Percentiles rank a stretch among this genome's conserved stretches.
phyloP scores from a whole-genome alignment of 1,140 invertebrate species.

The Drosophila prosaltans region DNA sequence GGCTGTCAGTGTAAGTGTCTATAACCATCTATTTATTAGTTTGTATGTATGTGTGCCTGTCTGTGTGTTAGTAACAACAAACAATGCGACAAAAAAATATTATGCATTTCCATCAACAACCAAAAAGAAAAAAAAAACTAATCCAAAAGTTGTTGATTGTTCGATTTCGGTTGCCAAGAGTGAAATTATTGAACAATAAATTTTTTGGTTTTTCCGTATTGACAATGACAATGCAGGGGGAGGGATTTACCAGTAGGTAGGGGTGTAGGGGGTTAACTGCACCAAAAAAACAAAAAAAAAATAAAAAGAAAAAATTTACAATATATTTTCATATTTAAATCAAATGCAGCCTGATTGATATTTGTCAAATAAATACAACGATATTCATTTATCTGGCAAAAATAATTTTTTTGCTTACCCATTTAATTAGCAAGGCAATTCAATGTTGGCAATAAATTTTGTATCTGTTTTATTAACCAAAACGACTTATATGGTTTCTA shows the following conservation, averaged over 20 bases:
- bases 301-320: conserved; percentile 12
- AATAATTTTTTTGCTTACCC: neutral
- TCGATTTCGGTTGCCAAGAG: conserved; percentile 74
- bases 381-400: too few relatives aligned
- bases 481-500: neutral
- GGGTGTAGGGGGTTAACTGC: too few relatives aligned
- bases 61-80: conserved; percentile 63
- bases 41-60: conserved; percentile 20
- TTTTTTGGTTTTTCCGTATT: conserved; percentile 21
- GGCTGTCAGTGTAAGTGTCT: conserved; percentile 47
- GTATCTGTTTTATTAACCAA: neutral
- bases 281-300: neutral
- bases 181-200: conserved; percentile 79
- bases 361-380: neutral
- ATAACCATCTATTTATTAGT: conserved; percentile 22
- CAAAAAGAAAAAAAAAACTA: conserved; percentile 59
- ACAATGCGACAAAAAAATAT: conserved; percentile 62
- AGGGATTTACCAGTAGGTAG: too few relatives aligned
- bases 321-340: conserved; percentile 5
- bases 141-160: conserved; percentile 71
- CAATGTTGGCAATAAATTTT: neutral
- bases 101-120: conserved; percentile 46
- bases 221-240: too few relatives aligned
- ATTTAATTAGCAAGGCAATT: conserved; percentile 7
- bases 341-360: neutral